A percentile compares a stretch with the other conserved stretches of the same genome.
These are phyloP conservation scores for Deilephila elpenor DNA, from an alignment of 2,888 invertebrate species.

Conservation along the genomic window DNA sequence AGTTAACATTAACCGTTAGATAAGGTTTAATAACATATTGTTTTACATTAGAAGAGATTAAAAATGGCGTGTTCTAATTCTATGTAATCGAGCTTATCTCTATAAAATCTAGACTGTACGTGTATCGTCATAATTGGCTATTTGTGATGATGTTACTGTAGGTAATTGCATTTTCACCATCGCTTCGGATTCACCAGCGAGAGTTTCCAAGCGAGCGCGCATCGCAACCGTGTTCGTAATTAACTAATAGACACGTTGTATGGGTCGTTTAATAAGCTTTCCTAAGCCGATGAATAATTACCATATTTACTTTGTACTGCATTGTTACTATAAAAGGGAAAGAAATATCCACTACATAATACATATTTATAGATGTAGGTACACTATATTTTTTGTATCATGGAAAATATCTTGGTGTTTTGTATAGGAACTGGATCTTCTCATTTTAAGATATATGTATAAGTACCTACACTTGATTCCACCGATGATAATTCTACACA, in stretches of 20 bases:
- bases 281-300: slow-evolving; percentile 27
- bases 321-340: background rate
- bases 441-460: background rate
- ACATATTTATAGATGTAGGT: background rate
- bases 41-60: background rate
- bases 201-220: slow-evolving; percentile 69
- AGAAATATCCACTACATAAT: background rate
- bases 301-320: background rate
- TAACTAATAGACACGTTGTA: slow-evolving; percentile 47
- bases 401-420: no score
- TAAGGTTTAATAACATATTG: background rate
- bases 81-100: slow-evolving; percentile 7
- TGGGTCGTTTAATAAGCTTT: slow-evolving; percentile 17
- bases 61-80: slow-evolving; percentile 10
- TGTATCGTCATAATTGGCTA: slow-evolving; percentile 22
- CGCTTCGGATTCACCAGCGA: slow-evolving; percentile 53
- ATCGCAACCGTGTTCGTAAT: slow-evolving; percentile 53
- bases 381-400: background rate
- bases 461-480: background rate
- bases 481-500: background rate
- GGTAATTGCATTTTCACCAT: slow-evolving; percentile 69
- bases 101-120: slow-evolving; percentile 3
- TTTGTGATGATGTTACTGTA: slow-evolving; percentile 30
- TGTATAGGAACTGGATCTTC: background rate
- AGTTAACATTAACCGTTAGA: background rate